A percentile compares a stretch with the other conserved stretches of the same genome.
Conservation (phyloP, 2,888 invertebrate genomes). For the Eudemis profundana region DNA sequence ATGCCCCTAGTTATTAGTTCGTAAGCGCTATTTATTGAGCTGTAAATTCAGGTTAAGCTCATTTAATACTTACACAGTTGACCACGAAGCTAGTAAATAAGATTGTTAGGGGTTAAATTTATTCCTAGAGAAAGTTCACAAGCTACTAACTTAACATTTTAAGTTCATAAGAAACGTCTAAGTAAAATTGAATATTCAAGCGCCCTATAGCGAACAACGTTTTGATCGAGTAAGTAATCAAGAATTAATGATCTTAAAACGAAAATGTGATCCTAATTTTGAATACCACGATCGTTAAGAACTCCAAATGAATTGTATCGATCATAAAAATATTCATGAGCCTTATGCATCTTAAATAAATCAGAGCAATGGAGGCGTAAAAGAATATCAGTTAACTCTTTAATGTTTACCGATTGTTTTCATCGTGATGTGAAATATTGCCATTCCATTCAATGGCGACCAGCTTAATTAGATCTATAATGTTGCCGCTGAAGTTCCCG, state of each 20-base stretch:
- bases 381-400: slow-evolving; percentile 61
- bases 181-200: slow-evolving; percentile 13
- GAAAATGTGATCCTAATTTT: slow-evolving; percentile 18
- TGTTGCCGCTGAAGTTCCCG: slow-evolving; percentile 4
- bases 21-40: slow-evolving; percentile 43
- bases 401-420: slow-evolving; percentile 70
- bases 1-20: slow-evolving; percentile 42
- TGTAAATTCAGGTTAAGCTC: slow-evolving; percentile 41
- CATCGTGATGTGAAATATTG: slow-evolving; percentile 63
- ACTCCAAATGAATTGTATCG: slow-evolving; percentile 57
- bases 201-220: slow-evolving; percentile 4
- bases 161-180: neutral
- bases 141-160: neutral
- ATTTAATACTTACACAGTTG: slow-evolving; percentile 32
- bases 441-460: slow-evolving; percentile 51
- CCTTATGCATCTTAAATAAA: slow-evolving; percentile 56
- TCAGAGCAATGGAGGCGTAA: slow-evolving; percentile 61
- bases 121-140: slow-evolving; percentile 24
- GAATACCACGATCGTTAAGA: slow-evolving; percentile 50
- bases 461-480: slow-evolving; percentile 51
- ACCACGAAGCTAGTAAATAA: slow-evolving; percentile 38
- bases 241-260: slow-evolving; percentile 27
- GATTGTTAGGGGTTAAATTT: slow-evolving; percentile 39
- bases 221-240: slow-evolving; percentile 2
- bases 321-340: slow-evolving; percentile 47